These are phyloP conservation scores for Pseudoatta argentina DNA, from an alignment of 1,140 invertebrate genomes.

Conservation along the genomic window DNA sequence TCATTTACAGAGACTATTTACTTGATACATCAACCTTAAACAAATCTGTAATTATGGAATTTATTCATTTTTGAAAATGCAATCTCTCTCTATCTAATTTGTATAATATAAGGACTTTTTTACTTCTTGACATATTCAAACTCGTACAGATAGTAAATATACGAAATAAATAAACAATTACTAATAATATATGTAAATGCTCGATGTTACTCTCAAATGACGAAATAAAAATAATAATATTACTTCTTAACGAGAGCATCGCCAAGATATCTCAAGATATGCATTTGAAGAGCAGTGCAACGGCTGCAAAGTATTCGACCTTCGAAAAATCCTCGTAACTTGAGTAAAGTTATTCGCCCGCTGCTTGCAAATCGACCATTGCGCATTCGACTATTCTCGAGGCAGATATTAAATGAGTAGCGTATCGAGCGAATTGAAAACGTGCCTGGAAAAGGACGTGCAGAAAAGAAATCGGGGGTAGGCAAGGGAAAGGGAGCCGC, in stretches of 20 bases:
- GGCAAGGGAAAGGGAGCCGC: not conserved
- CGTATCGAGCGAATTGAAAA: conserved; percentile 61
- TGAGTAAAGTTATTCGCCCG: not conserved
- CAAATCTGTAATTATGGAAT: not conserved
- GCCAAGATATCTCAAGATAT: conserved; percentile 1
- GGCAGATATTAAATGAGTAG: conserved; percentile 61
- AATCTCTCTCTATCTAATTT: not conserved
- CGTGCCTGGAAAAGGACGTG: conserved; percentile 20
- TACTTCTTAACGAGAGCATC: conserved; percentile 7
- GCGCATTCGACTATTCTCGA: conserved; percentile 14
- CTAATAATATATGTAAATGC: not conserved
- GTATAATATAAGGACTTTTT: not conserved
- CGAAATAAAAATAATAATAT: conserved; percentile 28
- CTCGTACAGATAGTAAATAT: too few species aligned
- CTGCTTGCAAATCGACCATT: conserved; percentile 38
- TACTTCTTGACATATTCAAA: not conserved
- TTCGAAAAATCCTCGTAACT: conserved; percentile 24
- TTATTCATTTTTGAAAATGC: not conserved
- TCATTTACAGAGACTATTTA: too few species aligned
- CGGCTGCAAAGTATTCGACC: not conserved
- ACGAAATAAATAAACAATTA: conserved; percentile 12
- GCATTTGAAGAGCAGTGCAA: not conserved
- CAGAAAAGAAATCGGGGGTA: conserved; percentile 17
- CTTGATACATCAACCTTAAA: too few species aligned
- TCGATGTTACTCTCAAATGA: not conserved